Percentiles rank a stretch among this genome's conserved stretches.
Evolutionary conservation across 1,140 invertebrate species (phyloP).

Genomic region (Pogonomyrmex californicus): DNA sequence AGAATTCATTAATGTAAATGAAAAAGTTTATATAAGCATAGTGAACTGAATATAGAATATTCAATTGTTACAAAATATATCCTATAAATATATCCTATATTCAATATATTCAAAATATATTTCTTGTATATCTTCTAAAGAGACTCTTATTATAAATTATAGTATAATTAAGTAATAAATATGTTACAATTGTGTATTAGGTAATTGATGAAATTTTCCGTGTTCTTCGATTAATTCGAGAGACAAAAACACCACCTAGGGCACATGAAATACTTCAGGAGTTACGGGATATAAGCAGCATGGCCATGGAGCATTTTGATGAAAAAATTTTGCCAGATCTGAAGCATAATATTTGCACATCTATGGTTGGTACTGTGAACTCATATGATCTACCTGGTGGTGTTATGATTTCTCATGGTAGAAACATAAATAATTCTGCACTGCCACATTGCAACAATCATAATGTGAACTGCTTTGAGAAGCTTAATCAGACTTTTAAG

Average conservation of each 20-base stretch:
- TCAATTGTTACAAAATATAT: too few species aligned
- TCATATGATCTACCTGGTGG: constrained; percentile 82
- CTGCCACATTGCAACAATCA: constrained; percentile 76
- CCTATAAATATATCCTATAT: too few species aligned
- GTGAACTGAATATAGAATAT: too few species aligned
- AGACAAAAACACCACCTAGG: constrained; percentile 90
- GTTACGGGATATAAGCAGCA: constrained; percentile 96
- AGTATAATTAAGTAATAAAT: constrained; percentile 52
- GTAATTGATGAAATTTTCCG: constrained; percentile 95
- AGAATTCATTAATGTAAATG: too few species aligned
- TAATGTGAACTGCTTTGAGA: constrained; percentile 72
- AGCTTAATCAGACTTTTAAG: constrained; percentile 83
- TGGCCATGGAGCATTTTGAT: constrained; percentile 99
- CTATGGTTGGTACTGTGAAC: constrained; percentile 80
- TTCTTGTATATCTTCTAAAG: neutral
- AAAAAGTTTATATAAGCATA: too few species aligned
- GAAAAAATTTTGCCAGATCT: constrained; percentile 93
- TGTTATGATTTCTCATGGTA: constrained; percentile 81
- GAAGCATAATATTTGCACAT: constrained; percentile 83
- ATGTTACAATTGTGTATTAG: constrained; percentile 84
- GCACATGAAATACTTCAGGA: constrained; percentile 96
- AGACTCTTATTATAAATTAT: neutral
- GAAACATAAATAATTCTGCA: constrained; percentile 66
- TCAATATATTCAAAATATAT: neutral
- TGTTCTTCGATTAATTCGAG: constrained; percentile 91